Percentiles rank a stretch among this genome's conserved stretches.
These are phyloP conservation scores for Macrosteles quadrilineatus DNA, from an alignment of 1,140 invertebrate species.

Conservation along the genomic window DNA sequence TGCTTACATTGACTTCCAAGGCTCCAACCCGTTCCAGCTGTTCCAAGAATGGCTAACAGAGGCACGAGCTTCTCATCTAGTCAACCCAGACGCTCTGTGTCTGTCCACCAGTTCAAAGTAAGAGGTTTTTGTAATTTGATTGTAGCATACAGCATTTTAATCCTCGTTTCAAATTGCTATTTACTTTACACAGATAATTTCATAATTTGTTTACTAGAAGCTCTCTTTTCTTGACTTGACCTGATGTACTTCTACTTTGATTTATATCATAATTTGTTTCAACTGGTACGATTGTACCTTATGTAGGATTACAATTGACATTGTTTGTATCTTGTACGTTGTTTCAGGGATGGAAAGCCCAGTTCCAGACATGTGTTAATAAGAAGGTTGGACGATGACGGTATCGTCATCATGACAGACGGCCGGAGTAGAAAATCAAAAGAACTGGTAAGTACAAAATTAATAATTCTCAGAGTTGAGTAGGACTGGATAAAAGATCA, in stretches of 20 bases:
- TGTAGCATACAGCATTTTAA: neutral
- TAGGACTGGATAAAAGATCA: neutral
- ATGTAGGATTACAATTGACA: too few relatives aligned
- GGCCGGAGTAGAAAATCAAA: conserved; percentile 52
- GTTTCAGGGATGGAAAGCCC: conserved; percentile 53
- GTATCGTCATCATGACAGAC: conserved; percentile 56
- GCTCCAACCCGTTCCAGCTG: conserved; percentile 50
- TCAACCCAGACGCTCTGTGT: conserved; percentile 49
- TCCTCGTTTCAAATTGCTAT: too few relatives aligned
- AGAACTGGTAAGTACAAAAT: conserved; percentile 52
- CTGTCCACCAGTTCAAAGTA: conserved; percentile 53
- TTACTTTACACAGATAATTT: too few relatives aligned
- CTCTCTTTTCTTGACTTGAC: too few relatives aligned
- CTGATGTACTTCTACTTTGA: too few relatives aligned
- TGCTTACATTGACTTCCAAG: neutral
- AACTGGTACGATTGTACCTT: too few relatives aligned
- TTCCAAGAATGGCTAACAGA: conserved; percentile 52
- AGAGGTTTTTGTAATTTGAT: conserved; percentile 38
- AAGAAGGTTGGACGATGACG: conserved; percentile 52
- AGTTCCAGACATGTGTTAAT: conserved; percentile 53
- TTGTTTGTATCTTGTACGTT: too few relatives aligned
- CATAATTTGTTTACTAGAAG: too few relatives aligned
- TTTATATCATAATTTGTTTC: too few relatives aligned
- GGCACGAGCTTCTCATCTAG: conserved; percentile 41
- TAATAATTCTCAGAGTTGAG: too few relatives aligned